Percentiles rank a stretch among this genome's conserved stretches.
These are phyloP conservation scores for Bradypus variegatus DNA, from an alignment of 2,797 vertebrate genomes.

Conservation along the genomic window DNA sequence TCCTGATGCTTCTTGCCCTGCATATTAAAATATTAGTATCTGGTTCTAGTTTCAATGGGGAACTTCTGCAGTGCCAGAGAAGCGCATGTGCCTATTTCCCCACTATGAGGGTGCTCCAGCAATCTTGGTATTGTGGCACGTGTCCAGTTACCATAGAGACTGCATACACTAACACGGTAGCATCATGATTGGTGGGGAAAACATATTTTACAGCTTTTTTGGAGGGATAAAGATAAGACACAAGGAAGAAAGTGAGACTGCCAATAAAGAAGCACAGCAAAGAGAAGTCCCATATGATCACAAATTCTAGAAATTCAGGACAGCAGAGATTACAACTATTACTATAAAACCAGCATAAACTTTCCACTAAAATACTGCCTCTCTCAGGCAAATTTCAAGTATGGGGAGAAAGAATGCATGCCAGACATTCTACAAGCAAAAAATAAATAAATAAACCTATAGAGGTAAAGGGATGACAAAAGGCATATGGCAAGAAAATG, in stretches of 20 bases:
- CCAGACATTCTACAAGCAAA: slow-evolving; percentile 13
- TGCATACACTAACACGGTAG: slow-evolving; percentile 3
- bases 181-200: slow-evolving; percentile 41
- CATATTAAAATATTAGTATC: slow-evolving; percentile 20
- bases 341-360: not conserved
- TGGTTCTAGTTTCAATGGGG: slow-evolving; percentile 29
- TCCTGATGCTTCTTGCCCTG: not conserved
- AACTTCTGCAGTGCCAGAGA: slow-evolving; percentile 41
- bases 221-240: slow-evolving; percentile 44
- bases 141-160: slow-evolving; percentile 50
- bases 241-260: slow-evolving; percentile 37
- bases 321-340: not conserved
- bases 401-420: not conserved
- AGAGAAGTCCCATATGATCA: not conserved
- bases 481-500: not conserved
- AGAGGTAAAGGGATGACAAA: not conserved
- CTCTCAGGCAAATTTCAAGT: slow-evolving; percentile 23
- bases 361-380: slow-evolving; percentile 3
- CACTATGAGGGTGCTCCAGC: slow-evolving; percentile 32
- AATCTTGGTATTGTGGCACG: slow-evolving; percentile 40
- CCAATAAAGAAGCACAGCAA: slow-evolving; percentile 18
- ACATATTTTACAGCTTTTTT: slow-evolving; percentile 37
- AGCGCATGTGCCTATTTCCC: slow-evolving; percentile 11
- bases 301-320: slow-evolving; percentile 21
- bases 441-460: slow-evolving; percentile 19